Conservation (phyloP, 2,888 invertebrate genomes). For the Torymus aiolomorphi region DNA sequence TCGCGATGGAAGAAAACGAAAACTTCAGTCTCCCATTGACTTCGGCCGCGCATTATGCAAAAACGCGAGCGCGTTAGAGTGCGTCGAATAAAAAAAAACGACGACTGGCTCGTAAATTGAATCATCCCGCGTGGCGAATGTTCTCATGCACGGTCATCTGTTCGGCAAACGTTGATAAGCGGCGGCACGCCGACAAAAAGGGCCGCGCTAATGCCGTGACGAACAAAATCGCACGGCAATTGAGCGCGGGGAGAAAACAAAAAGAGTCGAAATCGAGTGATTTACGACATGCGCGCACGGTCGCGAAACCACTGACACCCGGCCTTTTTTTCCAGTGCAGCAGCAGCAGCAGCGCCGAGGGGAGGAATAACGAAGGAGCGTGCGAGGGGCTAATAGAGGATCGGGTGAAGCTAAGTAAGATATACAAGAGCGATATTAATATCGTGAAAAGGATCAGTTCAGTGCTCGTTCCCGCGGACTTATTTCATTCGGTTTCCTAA, state of each 20-base stretch:
- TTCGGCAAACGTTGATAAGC: constrained; percentile 12
- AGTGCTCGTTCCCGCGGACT: neutral
- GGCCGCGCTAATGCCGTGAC: constrained; percentile 22
- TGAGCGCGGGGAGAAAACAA: constrained; percentile 15
- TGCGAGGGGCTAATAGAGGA: constrained; percentile 15
- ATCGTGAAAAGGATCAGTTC: constrained; percentile 11
- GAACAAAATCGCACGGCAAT: constrained; percentile 35
- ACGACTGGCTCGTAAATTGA: neutral
- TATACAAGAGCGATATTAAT: constrained; percentile 15
- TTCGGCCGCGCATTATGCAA: too few relatives aligned
- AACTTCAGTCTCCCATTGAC: too few relatives aligned
- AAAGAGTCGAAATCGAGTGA: constrained; percentile 26
- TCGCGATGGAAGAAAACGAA: too few relatives aligned
- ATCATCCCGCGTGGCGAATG: neutral
- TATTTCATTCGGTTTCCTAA: neutral
- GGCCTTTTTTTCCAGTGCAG: neutral
- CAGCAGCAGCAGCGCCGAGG: neutral
- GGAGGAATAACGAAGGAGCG: neutral
- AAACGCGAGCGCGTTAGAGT: too few relatives aligned
- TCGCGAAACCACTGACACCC: constrained; percentile 27
- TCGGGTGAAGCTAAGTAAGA: constrained; percentile 12
- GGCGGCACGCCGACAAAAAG: neutral
- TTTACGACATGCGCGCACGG: constrained; percentile 21
- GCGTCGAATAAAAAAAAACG: too few relatives aligned
- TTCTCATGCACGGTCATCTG: constrained; percentile 11